Evolutionary conservation across 2,888 invertebrate genomes (phyloP).

Genomic region (Tipula unca): DNA sequence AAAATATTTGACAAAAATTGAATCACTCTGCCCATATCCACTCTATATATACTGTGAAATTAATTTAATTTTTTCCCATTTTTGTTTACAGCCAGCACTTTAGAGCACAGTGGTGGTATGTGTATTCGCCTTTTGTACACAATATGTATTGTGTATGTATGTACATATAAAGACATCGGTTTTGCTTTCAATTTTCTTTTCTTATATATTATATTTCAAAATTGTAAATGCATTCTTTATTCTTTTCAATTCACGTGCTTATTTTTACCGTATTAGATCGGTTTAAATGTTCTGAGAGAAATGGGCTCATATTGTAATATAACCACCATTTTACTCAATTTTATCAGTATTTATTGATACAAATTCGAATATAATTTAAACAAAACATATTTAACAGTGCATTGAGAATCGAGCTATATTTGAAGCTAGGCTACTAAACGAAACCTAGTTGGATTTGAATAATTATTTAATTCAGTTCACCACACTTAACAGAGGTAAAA

Average conservation of each 20-base stretch:
- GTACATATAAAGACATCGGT: background rate
- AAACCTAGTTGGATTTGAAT: too few relatives aligned
- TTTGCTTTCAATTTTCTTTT: constrained; percentile 8
- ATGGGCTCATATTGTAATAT: too few relatives aligned
- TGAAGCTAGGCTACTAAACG: too few relatives aligned
- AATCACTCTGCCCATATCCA: background rate
- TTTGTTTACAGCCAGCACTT: background rate
- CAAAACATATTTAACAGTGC: too few relatives aligned
- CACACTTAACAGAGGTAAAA: too few relatives aligned
- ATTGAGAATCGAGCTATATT: too few relatives aligned
- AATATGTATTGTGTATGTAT: background rate
- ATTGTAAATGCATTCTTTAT: background rate
- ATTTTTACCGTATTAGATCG: background rate
- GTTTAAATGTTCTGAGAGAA: background rate
- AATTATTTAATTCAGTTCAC: too few relatives aligned
- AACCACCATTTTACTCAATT: too few relatives aligned
- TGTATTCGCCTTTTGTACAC: background rate
- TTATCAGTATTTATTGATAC: too few relatives aligned
- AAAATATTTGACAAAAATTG: constrained; percentile 8
- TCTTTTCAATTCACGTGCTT: background rate
- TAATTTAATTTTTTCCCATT: background rate
- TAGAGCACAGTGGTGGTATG: background rate
- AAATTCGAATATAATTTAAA: too few relatives aligned
- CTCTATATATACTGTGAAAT: background rate
- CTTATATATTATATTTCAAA: background rate